phyloP scores from a whole-genome alignment of 64 coral and sea anemone species.

The Pocillopora verrucosa region DNA sequence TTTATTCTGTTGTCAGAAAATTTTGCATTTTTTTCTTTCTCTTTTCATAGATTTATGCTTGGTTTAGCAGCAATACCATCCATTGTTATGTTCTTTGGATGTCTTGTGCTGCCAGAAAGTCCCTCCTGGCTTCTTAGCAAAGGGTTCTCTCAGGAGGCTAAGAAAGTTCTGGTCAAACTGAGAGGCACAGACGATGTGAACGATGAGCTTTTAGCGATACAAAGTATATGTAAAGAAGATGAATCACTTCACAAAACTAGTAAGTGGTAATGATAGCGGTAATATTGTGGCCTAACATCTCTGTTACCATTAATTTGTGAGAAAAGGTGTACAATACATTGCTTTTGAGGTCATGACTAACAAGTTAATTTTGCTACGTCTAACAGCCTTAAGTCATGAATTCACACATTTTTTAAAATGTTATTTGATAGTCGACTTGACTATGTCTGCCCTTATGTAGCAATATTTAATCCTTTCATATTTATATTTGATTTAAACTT shows the following conservation, averaged over 20 bases:
- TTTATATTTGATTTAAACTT: too few species aligned
- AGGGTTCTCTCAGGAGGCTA: conserved; percentile 58
- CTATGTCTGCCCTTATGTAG: too few species aligned
- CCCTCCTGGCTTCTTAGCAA: conserved; percentile 87
- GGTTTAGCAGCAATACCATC: conserved; percentile 85
- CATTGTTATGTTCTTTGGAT: conserved; percentile 89
- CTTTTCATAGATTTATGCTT: conserved; percentile 73
- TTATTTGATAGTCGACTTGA: too few species aligned
- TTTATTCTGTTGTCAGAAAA: too few species aligned
- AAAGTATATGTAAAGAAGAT: conserved; percentile 65
- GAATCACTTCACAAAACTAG: background rate
- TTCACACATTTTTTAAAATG: too few species aligned
- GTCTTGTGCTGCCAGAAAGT: conserved; percentile 82
- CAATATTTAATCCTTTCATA: too few species aligned
- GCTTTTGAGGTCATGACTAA: too few species aligned
- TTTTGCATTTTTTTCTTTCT: background rate
- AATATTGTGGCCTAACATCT: too few species aligned
- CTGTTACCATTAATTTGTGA: too few species aligned
- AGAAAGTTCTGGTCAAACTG: conserved; percentile 46
- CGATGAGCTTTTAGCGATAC: conserved; percentile 65
- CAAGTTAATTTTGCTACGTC: too few species aligned
- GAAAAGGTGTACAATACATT: too few species aligned
- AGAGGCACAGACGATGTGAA: conserved; percentile 61
- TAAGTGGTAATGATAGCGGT: background rate
- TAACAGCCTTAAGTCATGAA: too few species aligned